Conservation (phyloP, 2,797 vertebrate species). For the Danio aesculapii region DNA sequence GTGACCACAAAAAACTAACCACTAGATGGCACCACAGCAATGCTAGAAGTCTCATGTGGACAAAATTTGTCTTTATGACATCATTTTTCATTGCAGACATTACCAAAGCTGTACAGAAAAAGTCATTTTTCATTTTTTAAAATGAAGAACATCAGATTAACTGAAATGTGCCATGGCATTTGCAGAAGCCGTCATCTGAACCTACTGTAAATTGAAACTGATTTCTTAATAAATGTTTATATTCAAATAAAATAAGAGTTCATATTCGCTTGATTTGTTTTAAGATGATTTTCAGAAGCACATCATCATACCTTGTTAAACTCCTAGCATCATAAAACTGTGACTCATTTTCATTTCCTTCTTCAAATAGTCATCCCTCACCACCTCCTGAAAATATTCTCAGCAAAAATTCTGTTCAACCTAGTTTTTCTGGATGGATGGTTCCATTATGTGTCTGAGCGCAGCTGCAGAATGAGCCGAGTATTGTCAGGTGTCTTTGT, state of each 20-base stretch:
- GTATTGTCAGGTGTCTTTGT: slow-evolving; percentile 37
- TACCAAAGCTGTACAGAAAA: background rate
- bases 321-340: background rate
- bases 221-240: background rate
- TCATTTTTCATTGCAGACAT: slow-evolving; percentile 30
- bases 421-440: slow-evolving; percentile 46
- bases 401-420: slow-evolving; percentile 31
- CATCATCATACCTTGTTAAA: background rate
- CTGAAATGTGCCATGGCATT: background rate
- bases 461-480: slow-evolving; percentile 30
- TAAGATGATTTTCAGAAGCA: background rate
- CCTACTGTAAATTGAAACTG: background rate
- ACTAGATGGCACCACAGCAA: slow-evolving; percentile 53
- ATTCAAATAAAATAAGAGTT: background rate
- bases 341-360: slow-evolving; percentile 5
- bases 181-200: background rate
- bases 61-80: slow-evolving; percentile 16
- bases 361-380: slow-evolving; percentile 5
- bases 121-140: background rate
- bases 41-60: background rate
- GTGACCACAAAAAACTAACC: background rate
- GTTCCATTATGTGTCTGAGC: slow-evolving; percentile 35
- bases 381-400: background rate
- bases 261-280: background rate
- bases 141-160: background rate